Percentiles rank a stretch among this genome's conserved stretches.
These are phyloP conservation scores for Centropus bengalensis DNA, from an alignment of 2,113 vertebrate genomes.

Conservation along the genomic window DNA sequence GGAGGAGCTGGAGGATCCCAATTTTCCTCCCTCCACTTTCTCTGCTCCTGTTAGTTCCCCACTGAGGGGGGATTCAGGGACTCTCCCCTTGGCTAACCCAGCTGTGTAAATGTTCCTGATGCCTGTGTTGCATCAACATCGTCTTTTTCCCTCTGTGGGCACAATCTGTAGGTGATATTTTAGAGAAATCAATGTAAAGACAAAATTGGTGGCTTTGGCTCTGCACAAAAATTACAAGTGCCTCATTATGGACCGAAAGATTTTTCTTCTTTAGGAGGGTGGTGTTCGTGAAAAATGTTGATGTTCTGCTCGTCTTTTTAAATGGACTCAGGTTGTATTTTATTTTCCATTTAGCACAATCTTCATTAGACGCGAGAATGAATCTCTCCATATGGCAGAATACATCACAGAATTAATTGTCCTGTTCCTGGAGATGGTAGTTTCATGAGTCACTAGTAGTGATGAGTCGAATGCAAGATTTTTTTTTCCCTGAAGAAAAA, in stretches of 20 bases:
- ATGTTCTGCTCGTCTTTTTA: background rate
- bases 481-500: background rate
- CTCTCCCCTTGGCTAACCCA: background rate
- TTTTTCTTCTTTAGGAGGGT: background rate
- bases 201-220: background rate
- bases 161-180: background rate
- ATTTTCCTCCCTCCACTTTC: background rate
- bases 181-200: background rate
- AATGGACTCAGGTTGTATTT: background rate
- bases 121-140: background rate
- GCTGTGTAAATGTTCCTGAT: background rate
- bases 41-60: background rate
- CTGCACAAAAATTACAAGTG: background rate
- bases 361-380: background rate
- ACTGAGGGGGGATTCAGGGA: rapidly evolving
- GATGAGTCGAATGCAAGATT: background rate
- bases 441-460: background rate
- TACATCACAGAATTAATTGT: background rate
- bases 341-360: background rate
- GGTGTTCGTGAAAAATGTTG: background rate
- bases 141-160: background rate
- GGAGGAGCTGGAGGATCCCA: background rate
- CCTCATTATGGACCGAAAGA: background rate
- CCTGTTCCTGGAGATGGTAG: background rate
- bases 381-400: background rate